Base-by-base conservation (phyloP, 1,140 invertebrate genomes). In the Drosophila bipectinata region DNA sequence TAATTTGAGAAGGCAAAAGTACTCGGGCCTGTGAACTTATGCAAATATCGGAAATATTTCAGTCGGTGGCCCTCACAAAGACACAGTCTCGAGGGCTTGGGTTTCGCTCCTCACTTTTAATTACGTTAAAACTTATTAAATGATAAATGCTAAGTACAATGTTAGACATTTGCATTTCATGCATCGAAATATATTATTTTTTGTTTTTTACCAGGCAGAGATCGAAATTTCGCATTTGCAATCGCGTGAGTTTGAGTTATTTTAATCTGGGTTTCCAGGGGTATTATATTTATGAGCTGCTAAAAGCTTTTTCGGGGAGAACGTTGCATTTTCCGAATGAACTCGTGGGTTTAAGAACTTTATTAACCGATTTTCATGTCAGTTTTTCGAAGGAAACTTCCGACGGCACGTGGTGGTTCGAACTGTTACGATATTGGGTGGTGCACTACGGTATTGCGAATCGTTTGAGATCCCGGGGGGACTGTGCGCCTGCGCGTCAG, bases 21-120 rank as follows among this genome's bases (percentile, higher is more conserved):
- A 67, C 60, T 64, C 60, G 49, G 64, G 68, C 57, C 71, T 88
- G 83, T 89, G 83, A 88, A 88, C 61, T 79, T 88, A 88, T 88
- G 83, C 51, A 60, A 88, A 88, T 88, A 45, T 59, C 39, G 54
- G n/a, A 75, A 63, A 67, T 72, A 49, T 53, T 55, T 63, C 32
- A 45, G 53, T 47, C 24, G 15, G 12, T 39, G 77, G 44, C 79
- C 77, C 73, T 71, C 64, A 81, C 81, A 87, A 47, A 78, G 83
- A 82, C 82, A 87, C 82, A 79, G 21, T 21, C 21, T 21, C 21
- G 21, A 62, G 44, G 60, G 28, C 15, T 37, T 30, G 51, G 15
- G 64, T 73, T 73, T 37, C 59, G 53, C 18, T 72, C 67, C 69
- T 47, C 56, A 82, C 71, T 82, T 66, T 74, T 72, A 75, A 81